Base-by-base conservation (phyloP, 92 coral and sea anemone genomes). In the Phenganax marumi region DNA sequence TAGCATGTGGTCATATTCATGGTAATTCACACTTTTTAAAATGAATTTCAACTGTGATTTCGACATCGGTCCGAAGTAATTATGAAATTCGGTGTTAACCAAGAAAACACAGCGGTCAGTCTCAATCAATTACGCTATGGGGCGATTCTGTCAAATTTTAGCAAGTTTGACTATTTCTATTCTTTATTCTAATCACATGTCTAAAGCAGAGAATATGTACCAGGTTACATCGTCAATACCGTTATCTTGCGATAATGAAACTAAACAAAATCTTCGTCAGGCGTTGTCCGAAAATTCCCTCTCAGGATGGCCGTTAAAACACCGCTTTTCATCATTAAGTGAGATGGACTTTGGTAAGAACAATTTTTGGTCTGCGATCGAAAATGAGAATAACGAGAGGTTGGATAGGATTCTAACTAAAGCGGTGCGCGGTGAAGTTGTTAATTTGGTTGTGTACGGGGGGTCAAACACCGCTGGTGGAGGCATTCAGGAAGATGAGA, bases 391-490 rank as follows among this genome's bases (percentile, higher is more conserved):
- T 17, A 61, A 83, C 39, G 46, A 60, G 47, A 46, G 76, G 10
- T 65, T 85, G 22, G 68, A 72, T 85, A 92, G 73, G 11, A 86
- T 89, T 26, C 84, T 89, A 48, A n/a, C 46, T 14, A 91, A 89
- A 85, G 94, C 89, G 0, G 24, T 87, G 5, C 64, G 52, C 13
- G 95, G 95, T 12, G 69, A 84, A 60, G 39, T 75, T 17, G 76
- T 93, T 16, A 83, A 88, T 14, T n/a, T 90, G 3, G 83, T 88
- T 68, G 89, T 91, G 33, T 82, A 91, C 3, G 95, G 95, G 16
- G 95, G 97, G 8, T 93, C 97, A 8, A 93, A 93, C 64, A 88
- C 91, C 19, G 97, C 97, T 11, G 97, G 94, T 11, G 97, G 94
- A n/a, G 92, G 91, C 8, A 51, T 93, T 13, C 85, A 86, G 43